These are phyloP conservation scores for Bos javanicus DNA, from an alignment of 2,113 vertebrate genomes.

Conservation along the genomic window DNA sequence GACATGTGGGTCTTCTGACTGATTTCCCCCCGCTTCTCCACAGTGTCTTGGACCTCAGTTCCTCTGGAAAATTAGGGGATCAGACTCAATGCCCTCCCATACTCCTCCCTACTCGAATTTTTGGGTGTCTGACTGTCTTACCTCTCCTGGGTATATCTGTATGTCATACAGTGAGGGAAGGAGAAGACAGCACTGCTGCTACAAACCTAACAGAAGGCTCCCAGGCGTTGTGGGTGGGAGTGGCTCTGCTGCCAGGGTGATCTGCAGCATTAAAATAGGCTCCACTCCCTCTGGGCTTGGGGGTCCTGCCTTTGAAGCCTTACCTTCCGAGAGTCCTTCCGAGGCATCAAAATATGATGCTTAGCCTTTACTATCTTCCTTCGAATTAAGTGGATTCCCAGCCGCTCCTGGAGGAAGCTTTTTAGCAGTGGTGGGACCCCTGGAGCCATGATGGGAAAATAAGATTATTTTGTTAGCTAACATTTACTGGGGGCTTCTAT, in stretches of 20 bases:
- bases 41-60: not conserved
- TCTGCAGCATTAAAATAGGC: not conserved
- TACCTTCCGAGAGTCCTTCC: slow-evolving; percentile 83
- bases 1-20: not conserved
- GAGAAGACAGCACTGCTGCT: not conserved
- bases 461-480: not conserved
- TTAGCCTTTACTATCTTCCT: slow-evolving; percentile 56
- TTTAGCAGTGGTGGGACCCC: slow-evolving; percentile 85
- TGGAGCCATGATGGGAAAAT: slow-evolving; percentile 57
- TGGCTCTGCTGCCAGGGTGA: not conserved
- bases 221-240: not conserved
- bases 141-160: not conserved
- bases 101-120: not conserved
- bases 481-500: not conserved
- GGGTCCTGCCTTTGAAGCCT: not conserved
- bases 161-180: not conserved
- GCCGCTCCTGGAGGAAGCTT: slow-evolving; percentile 83
- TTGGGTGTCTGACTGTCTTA: not conserved
- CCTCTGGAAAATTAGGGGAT: not conserved
- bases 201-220: not conserved
- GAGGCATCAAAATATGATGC: slow-evolving; percentile 74
- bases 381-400: slow-evolving; percentile 83
- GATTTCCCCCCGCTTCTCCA: not conserved
- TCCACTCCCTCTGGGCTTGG: not conserved
- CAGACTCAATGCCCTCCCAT: not conserved